Base-by-base conservation (phyloP, 1,140 invertebrate genomes). In the Wiebesia pumilae region DNA sequence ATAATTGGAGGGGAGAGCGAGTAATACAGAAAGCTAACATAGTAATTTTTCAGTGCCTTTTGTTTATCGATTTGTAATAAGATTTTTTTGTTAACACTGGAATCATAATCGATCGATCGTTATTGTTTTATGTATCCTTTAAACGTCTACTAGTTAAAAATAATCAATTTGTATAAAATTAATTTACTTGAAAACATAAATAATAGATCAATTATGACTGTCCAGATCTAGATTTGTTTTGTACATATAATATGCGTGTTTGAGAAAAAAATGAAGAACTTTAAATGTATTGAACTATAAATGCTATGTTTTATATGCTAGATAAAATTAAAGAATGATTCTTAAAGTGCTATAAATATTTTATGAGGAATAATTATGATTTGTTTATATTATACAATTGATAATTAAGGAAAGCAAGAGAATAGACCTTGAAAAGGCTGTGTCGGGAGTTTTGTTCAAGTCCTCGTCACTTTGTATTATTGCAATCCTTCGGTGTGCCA, bases 181-280 rank as follows among this genome's bases (percentile, higher is more conserved):
- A 40, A 77, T 77, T 14, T 47, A n/a, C 3, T 51, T 12, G 1
- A 14, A n/a, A 73, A 73, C 3, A 40, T 73, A 24, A 38, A 19
- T 30, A 33, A 51, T 47, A 3, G 75, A 47, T 78, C 77, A 7
- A 78, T 78, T 35, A 35, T 54, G 3, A 78, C 21, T 78, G 77
- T 24, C 6, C 47, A 43, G 77, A 47, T 38, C 47, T 62, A 81
- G 7, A 65, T 65, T 81, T 24, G 2, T 65, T 81, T 81, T 81
- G 79, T 81, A 81, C 79, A 81, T 80, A 80, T 81, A 27, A 81
- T 65, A 40, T 65, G 21, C 58, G 79, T 35, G 54, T 30, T 51
- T 78, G 38, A 16, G 30, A 38, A 35, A 73, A 75, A 43, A 40
- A n/a, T 43, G 2, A 10, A 43, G 40, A 35, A 71, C 19, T 14